Conservation (phyloP, 2,113 vertebrate species). For the Stercorarius parasiticus region DNA sequence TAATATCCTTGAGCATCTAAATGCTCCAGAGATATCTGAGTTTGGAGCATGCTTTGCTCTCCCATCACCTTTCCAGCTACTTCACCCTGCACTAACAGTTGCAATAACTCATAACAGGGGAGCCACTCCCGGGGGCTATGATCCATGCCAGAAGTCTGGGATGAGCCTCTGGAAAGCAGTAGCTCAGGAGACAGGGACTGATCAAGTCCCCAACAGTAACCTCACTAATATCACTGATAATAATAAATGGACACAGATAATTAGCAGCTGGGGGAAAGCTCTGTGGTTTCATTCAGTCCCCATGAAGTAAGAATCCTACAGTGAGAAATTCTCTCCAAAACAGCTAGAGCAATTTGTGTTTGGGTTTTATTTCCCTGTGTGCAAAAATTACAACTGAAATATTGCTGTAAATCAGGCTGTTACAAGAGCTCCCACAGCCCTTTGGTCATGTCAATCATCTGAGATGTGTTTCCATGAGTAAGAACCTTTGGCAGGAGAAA, state of each 20-base stretch:
- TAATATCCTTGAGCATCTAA: background rate
- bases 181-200: background rate
- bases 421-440: conserved; percentile 7
- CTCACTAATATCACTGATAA: background rate
- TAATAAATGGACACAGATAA: background rate
- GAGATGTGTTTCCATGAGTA: background rate
- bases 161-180: background rate
- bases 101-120: background rate
- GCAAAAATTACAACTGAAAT: background rate
- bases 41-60: background rate
- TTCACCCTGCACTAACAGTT: background rate
- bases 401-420: background rate
- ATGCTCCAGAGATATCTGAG: background rate
- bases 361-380: background rate
- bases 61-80: background rate
- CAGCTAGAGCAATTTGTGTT: conserved; percentile 7
- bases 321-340: background rate
- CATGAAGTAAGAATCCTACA: background rate
- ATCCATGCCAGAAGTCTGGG: background rate
- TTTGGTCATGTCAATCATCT: conserved; percentile 3
- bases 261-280: background rate
- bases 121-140: background rate
- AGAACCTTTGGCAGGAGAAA: conserved; percentile 18
- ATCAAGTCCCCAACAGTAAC: background rate
- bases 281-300: background rate